phyloP scores from a whole-genome alignment of 1,140 invertebrate genomes.

The Portunus trituberculatus region DNA sequence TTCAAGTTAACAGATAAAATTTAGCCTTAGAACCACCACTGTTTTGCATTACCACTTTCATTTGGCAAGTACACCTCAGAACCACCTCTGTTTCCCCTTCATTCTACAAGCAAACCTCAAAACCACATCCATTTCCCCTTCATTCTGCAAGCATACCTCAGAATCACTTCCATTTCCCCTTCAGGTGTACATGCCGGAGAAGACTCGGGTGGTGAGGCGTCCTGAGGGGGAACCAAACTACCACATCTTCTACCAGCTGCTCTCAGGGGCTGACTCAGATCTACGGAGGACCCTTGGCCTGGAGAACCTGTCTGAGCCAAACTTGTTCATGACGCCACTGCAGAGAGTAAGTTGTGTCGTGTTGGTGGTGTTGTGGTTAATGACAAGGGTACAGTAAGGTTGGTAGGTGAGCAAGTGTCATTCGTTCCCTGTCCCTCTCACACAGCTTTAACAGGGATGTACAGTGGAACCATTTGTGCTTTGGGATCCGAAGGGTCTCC shows the following conservation, averaged over 20 bases:
- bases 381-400: too few relatives aligned
- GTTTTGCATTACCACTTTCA: too few relatives aligned
- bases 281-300: conserved; percentile 90
- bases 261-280: conserved; percentile 89
- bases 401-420: too few relatives aligned
- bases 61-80: too few relatives aligned
- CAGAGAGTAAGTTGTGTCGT: conserved; percentile 83
- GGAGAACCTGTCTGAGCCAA: conserved; percentile 88
- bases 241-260: conserved; percentile 90
- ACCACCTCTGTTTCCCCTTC: too few relatives aligned
- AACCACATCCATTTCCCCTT: neutral
- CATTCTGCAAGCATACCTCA: neutral
- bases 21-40: too few relatives aligned
- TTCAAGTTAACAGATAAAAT: too few relatives aligned
- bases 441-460: too few relatives aligned
- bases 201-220: conserved; percentile 86
- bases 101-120: too few relatives aligned
- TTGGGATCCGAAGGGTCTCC: too few relatives aligned
- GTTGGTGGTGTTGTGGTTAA: neutral
- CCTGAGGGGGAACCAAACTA: conserved; percentile 88
- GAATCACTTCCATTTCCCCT: neutral
- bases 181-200: conserved; percentile 88
- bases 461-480: too few relatives aligned
- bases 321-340: conserved; percentile 89
- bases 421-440: too few relatives aligned